These are phyloP conservation scores for Otolemur crassicaudatus DNA, from an alignment of 2,797 vertebrate genomes.

Conservation along the genomic window DNA sequence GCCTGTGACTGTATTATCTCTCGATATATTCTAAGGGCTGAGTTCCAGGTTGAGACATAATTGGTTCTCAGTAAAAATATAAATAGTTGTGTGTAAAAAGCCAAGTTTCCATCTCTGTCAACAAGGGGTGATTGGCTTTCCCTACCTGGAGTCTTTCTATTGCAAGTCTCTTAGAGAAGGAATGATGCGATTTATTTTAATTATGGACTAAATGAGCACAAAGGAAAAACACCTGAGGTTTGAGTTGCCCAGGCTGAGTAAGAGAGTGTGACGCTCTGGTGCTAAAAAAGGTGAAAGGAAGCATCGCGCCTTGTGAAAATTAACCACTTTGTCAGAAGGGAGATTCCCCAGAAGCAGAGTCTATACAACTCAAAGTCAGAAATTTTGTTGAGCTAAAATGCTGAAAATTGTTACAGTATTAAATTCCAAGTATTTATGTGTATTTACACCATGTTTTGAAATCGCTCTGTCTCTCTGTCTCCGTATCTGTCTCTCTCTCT, in stretches of 20 bases:
- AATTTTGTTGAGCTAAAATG: slow-evolving; percentile 39
- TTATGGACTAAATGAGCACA: slow-evolving; percentile 33
- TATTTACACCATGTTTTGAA: background rate
- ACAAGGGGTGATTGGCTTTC: background rate
- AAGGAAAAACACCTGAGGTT: slow-evolving; percentile 47
- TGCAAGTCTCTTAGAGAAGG: background rate
- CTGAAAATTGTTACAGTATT: background rate
- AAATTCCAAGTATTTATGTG: background rate
- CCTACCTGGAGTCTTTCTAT: background rate
- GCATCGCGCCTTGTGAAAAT: slow-evolving; percentile 29
- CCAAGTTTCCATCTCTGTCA: background rate
- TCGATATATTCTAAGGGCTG: background rate
- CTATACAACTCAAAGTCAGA: slow-evolving; percentile 15
- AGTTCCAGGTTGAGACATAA: background rate
- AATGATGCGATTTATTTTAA: slow-evolving; percentile 54
- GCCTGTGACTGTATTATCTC: background rate
- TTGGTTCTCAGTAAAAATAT: slow-evolving; percentile 50
- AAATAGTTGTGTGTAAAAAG: background rate
- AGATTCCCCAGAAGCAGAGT: slow-evolving; percentile 1
- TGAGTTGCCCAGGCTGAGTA: slow-evolving; percentile 39
- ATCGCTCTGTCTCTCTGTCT: background rate
- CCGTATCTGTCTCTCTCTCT: background rate
- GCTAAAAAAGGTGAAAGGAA: slow-evolving; percentile 52
- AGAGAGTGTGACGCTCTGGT: slow-evolving; percentile 15
- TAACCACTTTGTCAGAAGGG: slow-evolving; percentile 58